Evolutionary conservation across 2,888 invertebrate species (phyloP).

Genomic region (Pristionchus arcanus): DNA sequence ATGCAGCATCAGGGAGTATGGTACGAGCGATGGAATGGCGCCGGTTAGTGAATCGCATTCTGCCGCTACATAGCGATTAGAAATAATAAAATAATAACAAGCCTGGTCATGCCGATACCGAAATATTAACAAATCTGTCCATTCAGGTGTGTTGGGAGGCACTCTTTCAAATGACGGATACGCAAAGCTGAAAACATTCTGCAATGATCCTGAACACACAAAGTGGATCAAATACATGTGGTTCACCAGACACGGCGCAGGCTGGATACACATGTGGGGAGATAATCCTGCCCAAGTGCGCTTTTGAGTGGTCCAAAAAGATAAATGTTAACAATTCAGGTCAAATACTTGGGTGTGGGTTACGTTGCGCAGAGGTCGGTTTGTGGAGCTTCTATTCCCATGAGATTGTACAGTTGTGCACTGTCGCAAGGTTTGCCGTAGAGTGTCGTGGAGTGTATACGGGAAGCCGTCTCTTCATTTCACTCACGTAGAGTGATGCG

Average conservation of each 20-base stretch:
- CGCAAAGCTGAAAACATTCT: background rate
- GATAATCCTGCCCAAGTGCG: background rate
- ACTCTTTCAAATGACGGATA: background rate
- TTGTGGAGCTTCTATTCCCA: background rate
- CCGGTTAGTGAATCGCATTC: background rate
- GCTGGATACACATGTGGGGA: background rate
- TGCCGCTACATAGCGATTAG: too few species aligned
- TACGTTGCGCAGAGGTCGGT: background rate
- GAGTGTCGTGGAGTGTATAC: too few species aligned
- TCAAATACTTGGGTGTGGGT: background rate
- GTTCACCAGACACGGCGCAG: background rate
- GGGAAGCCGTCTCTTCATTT: too few species aligned
- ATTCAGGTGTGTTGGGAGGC: background rate
- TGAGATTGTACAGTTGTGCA: background rate
- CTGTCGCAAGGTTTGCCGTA: background rate
- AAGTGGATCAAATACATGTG: background rate
- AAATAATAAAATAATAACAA: too few species aligned
- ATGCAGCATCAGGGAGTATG: background rate
- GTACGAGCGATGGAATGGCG: background rate
- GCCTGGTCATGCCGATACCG: too few species aligned
- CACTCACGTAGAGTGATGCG: too few species aligned
- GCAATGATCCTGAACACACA: background rate
- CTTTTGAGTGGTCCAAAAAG: background rate
- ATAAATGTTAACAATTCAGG: background rate
- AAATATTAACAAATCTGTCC: background rate